Conservation (phyloP, 2,797 vertebrate genomes). For the Pipistrellus pipistrellus region DNA sequence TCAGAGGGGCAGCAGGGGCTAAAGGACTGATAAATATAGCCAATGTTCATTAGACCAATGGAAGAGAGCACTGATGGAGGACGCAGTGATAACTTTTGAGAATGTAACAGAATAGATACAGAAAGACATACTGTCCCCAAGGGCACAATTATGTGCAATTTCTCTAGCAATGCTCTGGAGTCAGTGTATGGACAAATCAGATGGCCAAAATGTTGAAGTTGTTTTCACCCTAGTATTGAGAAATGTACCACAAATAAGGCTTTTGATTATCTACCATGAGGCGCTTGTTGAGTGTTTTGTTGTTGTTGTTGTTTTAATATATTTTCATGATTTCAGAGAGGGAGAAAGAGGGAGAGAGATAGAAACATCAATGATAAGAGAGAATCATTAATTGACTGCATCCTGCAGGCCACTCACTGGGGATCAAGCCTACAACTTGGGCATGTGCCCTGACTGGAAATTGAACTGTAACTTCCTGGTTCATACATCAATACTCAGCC, state of each 20-base stretch:
- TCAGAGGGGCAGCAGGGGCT: neutral
- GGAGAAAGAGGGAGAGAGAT: too few relatives aligned
- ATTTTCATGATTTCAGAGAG: too few relatives aligned
- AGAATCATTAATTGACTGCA: too few relatives aligned
- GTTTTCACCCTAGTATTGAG: accelerated
- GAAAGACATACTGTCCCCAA: neutral
- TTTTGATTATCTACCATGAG: neutral
- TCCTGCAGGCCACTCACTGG: too few relatives aligned
- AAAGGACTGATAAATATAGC: accelerated
- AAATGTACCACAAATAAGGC: neutral
- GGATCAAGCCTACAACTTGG: too few relatives aligned
- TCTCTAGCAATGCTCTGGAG: neutral
- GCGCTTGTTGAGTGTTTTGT: neutral
- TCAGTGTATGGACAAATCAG: neutral
- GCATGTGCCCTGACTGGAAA: too few relatives aligned
- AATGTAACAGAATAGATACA: neutral
- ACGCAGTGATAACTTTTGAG: accelerated
- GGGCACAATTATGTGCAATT: accelerated
- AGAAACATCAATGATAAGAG: too few relatives aligned
- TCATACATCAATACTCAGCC: too few relatives aligned
- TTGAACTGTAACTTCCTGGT: too few relatives aligned
- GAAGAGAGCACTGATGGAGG: neutral
- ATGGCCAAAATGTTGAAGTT: neutral
- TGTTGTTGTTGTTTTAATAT: too few relatives aligned
- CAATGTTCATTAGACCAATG: too few relatives aligned